These are phyloP conservation scores for Tipula vernalis DNA, from an alignment of 2,888 invertebrate species.

Conservation along the genomic window DNA sequence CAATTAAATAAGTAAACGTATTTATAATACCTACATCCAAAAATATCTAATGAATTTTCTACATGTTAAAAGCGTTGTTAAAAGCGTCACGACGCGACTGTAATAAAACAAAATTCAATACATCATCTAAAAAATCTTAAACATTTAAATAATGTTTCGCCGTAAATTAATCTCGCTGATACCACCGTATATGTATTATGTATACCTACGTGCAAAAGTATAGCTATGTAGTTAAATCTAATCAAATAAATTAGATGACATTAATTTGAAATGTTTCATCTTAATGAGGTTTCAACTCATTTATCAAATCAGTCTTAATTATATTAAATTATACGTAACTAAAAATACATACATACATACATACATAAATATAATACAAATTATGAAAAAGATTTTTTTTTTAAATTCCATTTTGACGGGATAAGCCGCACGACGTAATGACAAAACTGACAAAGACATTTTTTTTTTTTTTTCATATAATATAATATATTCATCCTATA, in stretches of 20 bases:
- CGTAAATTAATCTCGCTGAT: not conserved
- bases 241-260: not conserved
- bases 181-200: not conserved
- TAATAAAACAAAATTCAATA: not conserved
- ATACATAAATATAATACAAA: not conserved
- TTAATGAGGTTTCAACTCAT: not conserved
- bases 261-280: not conserved
- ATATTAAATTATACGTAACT: not conserved
- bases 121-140: not conserved
- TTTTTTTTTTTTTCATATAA: not conserved
- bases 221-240: not conserved
- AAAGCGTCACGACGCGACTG: not conserved
- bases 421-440: not conserved
- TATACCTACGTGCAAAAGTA: not conserved
- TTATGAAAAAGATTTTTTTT: not conserved
- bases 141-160: not conserved
- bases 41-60: not conserved
- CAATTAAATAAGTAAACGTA: not conserved
- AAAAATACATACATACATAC: not conserved
- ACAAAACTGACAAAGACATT: not conserved
- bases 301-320: slow-evolving; percentile 4
- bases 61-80: not conserved
- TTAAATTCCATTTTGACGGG: not conserved
- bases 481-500: not conserved
- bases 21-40: not conserved